Evolutionary conservation across 2,797 vertebrate species (phyloP).

Genomic region (Rhyacichthys aspro): DNA sequence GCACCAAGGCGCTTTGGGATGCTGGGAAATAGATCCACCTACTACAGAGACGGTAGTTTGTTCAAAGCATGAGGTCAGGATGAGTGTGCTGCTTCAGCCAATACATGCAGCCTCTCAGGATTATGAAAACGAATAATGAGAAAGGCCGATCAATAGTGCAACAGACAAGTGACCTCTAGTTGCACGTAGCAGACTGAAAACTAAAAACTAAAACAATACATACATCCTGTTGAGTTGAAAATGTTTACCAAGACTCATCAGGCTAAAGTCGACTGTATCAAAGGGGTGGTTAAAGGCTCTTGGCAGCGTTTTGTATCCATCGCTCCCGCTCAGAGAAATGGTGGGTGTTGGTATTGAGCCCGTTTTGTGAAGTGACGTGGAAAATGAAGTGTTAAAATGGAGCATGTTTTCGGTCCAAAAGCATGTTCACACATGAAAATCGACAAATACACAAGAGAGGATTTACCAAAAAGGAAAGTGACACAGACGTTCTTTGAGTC

Average conservation of each 20-base stretch:
- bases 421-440: conserved; percentile 18
- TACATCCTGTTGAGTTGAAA: not conserved
- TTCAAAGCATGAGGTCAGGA: conserved; percentile 13
- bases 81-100: conserved; percentile 4
- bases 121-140: conserved; percentile 15
- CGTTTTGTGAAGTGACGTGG: conserved; percentile 16
- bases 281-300: not conserved
- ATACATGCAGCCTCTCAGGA: conserved; percentile 5
- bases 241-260: too few relatives aligned
- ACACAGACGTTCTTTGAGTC: conserved; percentile 8
- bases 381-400: conserved; percentile 30
- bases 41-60: conserved; percentile 6
- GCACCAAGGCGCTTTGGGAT: conserved; percentile 4
- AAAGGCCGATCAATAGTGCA: conserved; percentile 26
- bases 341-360: conserved; percentile 35
- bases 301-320: conserved; percentile 23
- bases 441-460: conserved; percentile 6
- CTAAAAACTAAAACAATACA: not conserved
- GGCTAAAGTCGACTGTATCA: not conserved
- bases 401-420: conserved; percentile 20
- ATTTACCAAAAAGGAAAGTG: conserved; percentile 6
- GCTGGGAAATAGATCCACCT: conserved; percentile 10
- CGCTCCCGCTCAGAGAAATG: conserved; percentile 30
- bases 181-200: not conserved
- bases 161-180: conserved; percentile 19